Evolutionary conservation across 2,797 vertebrate species (phyloP).

Genomic region (Trachops cirrhosus): DNA sequence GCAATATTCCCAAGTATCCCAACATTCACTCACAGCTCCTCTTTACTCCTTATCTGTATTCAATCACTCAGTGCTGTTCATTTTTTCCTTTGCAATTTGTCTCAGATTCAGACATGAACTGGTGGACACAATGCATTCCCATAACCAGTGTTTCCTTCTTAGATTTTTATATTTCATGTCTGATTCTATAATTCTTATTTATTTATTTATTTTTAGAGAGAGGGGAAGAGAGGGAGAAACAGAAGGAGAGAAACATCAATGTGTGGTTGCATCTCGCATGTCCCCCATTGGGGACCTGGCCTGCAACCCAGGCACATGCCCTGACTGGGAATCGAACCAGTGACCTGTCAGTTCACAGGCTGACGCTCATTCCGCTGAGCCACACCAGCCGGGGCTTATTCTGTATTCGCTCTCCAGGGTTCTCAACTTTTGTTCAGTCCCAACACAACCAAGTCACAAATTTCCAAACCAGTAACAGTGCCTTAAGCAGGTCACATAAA

Average conservation of each 20-base stretch:
- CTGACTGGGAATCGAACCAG: too few relatives aligned
- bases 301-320: too few relatives aligned
- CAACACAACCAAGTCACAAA: neutral
- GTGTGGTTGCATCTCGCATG: too few relatives aligned
- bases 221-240: too few relatives aligned
- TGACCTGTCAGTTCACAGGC: too few relatives aligned
- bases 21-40: neutral
- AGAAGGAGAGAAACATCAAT: too few relatives aligned
- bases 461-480: neutral
- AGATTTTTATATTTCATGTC: neutral
- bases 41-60: neutral
- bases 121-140: neutral
- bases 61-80: neutral
- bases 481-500: neutral
- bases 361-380: too few relatives aligned
- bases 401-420: neutral
- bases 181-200: neutral
- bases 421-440: neutral
- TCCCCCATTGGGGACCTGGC: too few relatives aligned
- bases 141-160: neutral
- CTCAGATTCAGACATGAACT: neutral
- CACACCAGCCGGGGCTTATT: too few relatives aligned
- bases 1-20: neutral
- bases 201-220: too few relatives aligned
- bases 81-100: neutral